Base-by-base conservation (phyloP, 2,113 vertebrate genomes). In the Leucoraja erinaceus region DNA sequence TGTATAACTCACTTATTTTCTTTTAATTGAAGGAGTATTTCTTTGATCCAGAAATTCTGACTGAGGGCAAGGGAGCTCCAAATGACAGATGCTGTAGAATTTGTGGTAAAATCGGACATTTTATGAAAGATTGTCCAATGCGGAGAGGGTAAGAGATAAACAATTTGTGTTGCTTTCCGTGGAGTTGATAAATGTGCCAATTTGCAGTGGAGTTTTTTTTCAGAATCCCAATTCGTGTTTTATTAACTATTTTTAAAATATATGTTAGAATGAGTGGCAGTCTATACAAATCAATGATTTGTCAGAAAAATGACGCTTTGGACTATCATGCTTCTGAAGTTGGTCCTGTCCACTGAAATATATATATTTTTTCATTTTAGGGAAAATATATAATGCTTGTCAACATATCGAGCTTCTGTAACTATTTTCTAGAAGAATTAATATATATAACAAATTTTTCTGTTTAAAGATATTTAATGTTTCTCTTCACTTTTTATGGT, bases 91-190 rank as follows among this genome's bases (percentile, higher is more conserved):
- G 98, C 95, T 99, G 98, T 94, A 96, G 98, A 93, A 98, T 98
- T 93, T 99, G 98, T 95, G 98, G 98, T 88, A 99, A 99, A 96
- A 99, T 99, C 3, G 98, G 98, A 54, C 98, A 99, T 96, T 99
- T 99, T 93, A 98, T 99, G 97, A 99, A 98, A 95, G 98, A 99
- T 93, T 99, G 98, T 93, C 98, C 98, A 59, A 95, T 98, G 96
- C 96, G 97, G 81, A 97, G 96, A 94, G 98, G 97, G 98, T 95
- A 93, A 47, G 18, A 31, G 4, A 10, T 10, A 93, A 76, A 25
- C 8, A 9, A 54, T 14, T 77, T 93, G 33, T 28, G 14, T 78
- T 25, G 5, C 25, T 14, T 31, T 8, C 56, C 12, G 4, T 61
- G 56, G 56, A 88, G 28, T 2, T 7, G 14, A 63, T 12, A 6